phyloP scores from a whole-genome alignment of 2,797 vertebrate genomes.

The Aphelocoma californica region DNA sequence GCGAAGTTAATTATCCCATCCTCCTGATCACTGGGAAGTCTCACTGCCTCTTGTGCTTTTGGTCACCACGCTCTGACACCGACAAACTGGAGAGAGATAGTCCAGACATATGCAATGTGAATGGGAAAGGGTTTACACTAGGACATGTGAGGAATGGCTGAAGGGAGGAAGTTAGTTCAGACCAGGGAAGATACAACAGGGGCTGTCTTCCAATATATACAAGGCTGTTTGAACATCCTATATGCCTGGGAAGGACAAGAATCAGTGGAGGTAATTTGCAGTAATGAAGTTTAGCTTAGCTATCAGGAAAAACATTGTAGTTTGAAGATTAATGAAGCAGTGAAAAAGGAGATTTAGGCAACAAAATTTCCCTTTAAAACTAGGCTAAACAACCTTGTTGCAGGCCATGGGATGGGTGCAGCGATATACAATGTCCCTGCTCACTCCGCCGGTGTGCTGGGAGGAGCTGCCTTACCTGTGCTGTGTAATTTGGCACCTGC shows the following conservation, averaged over 20 bases:
- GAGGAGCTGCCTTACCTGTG: background rate
- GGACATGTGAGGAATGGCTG: background rate
- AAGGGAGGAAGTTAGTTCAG: background rate
- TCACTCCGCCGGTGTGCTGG: rapidly evolving
- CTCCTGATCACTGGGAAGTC: background rate
- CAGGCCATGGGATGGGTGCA: background rate
- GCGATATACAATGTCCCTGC: background rate
- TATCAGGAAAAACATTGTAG: background rate
- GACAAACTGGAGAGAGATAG: background rate
- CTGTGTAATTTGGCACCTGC: background rate
- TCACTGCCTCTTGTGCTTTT: background rate
- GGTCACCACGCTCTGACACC: background rate
- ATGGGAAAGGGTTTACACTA: background rate
- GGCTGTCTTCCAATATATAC: background rate
- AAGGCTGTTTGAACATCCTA: background rate
- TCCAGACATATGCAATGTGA: background rate
- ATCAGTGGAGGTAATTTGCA: background rate
- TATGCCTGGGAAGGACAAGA: background rate
- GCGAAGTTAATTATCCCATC: background rate
- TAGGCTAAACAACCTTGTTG: background rate
- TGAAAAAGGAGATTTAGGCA: background rate
- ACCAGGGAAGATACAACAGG: background rate
- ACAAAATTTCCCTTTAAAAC: background rate
- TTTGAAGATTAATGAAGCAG: background rate
- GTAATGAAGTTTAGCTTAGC: background rate